Percentiles rank a stretch among this genome's conserved stretches.
Evolutionary conservation across 2,113 vertebrate genomes (phyloP).

Genomic region (Aptenodytes patagonicus): DNA sequence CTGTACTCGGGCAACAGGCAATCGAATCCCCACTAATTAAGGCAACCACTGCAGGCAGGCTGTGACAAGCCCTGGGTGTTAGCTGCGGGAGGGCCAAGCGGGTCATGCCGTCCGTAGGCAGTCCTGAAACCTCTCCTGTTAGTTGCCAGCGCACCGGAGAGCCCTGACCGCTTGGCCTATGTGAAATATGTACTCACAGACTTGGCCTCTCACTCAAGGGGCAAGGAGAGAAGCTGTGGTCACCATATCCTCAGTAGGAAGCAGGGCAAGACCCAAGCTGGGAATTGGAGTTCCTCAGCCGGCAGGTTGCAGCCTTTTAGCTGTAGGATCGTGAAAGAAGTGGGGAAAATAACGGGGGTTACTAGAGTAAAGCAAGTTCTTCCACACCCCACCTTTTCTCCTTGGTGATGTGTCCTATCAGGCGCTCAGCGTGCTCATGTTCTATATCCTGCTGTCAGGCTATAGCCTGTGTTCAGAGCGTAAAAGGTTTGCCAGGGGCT

Average conservation of each 20-base stretch:
- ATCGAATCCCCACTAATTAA: not conserved
- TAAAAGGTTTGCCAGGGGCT: not conserved
- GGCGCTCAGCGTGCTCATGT: rapidly evolving
- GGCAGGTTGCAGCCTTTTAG: not conserved
- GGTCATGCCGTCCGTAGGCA: rapidly evolving
- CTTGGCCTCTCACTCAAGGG: not conserved
- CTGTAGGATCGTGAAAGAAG: not conserved
- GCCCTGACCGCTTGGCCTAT: not conserved
- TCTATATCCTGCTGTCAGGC: rapidly evolving
- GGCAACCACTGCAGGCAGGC: not conserved
- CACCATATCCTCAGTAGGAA: not conserved
- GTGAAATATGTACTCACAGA: not conserved
- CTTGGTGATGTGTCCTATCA: rapidly evolving
- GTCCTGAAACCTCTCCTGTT: too few relatives aligned
- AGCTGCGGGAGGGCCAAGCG: not conserved
- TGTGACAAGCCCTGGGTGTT: not conserved
- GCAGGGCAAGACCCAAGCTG: not conserved
- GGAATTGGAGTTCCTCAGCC: not conserved
- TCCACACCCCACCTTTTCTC: not conserved
- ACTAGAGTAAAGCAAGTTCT: not conserved
- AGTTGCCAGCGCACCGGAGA: rapidly evolving
- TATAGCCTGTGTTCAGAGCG: rapidly evolving
- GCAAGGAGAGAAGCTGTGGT: not conserved
- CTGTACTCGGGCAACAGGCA: not conserved
- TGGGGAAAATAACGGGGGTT: not conserved